These are phyloP conservation scores for Polietes domitor DNA, from an alignment of 2,888 invertebrate species.

Conservation along the genomic window DNA sequence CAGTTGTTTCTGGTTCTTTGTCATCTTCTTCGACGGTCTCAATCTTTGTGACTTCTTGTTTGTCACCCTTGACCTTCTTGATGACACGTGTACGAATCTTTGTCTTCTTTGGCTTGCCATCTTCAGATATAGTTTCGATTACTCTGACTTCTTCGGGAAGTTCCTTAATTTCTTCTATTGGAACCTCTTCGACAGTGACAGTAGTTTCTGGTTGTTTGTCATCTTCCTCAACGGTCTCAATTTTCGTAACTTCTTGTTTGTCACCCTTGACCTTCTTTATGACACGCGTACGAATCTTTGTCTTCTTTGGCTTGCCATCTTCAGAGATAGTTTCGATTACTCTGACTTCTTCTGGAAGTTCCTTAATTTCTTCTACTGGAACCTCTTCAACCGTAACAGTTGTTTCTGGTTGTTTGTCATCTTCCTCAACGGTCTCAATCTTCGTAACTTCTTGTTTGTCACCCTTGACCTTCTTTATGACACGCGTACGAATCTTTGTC, in stretches of 20 bases:
- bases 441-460: conserved; percentile 72
- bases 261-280: conserved; percentile 35
- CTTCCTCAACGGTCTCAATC: conserved; percentile 73
- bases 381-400: conserved; percentile 70
- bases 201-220: conserved; percentile 40
- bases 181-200: conserved; percentile 22
- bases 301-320: conserved; percentile 32
- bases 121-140: conserved; percentile 54
- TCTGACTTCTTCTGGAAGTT: conserved; percentile 49
- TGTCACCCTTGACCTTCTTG: conserved; percentile 57
- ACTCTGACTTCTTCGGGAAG: conserved; percentile 56
- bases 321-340: conserved; percentile 18
- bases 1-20: conserved; percentile 58
- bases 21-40: conserved; percentile 60
- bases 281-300: conserved; percentile 26
- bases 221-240: conserved; percentile 44
- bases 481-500: conserved; percentile 71
- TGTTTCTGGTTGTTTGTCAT: conserved; percentile 70
- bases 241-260: conserved; percentile 39
- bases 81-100: conserved; percentile 56
- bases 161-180: conserved; percentile 18
- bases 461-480: conserved; percentile 72
- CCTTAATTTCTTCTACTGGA: conserved; percentile 61
- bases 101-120: conserved; percentile 55
- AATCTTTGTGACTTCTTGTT: conserved; percentile 62